Percentiles rank a stretch among this genome's conserved stretches.
phyloP scores from a whole-genome alignment of 2,113 vertebrate species.

The Chaetodon auriga region DNA sequence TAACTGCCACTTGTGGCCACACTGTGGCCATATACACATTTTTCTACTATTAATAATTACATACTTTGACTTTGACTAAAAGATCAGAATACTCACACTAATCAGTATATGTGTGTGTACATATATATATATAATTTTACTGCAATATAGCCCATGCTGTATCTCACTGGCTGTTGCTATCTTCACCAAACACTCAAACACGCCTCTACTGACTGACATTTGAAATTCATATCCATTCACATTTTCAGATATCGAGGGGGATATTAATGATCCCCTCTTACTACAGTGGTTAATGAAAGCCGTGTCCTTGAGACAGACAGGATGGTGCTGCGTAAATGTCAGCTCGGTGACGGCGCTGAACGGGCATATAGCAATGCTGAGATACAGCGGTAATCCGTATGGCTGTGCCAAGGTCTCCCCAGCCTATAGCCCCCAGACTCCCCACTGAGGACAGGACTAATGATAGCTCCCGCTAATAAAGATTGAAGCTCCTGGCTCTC shows the following conservation, averaged over 20 bases:
- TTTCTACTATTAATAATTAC: neutral
- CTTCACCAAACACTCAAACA: conserved; percentile 40
- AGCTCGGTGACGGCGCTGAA: conserved; percentile 47
- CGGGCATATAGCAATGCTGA: conserved; percentile 28
- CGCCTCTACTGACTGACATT: conserved; percentile 72
- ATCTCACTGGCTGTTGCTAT: conserved; percentile 20
- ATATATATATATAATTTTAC: neutral
- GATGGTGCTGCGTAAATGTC: conserved; percentile 75
- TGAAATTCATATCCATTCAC: conserved; percentile 66
- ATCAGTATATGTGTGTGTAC: neutral
- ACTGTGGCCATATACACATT: neutral
- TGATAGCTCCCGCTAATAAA: conserved; percentile 74
- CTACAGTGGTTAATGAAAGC: conserved; percentile 73
- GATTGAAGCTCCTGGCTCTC: conserved; percentile 60
- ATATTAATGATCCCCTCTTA: conserved; percentile 72
- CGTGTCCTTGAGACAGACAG: conserved; percentile 74
- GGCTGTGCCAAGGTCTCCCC: conserved; percentile 70
- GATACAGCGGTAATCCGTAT: conserved; percentile 70
- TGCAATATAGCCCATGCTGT: neutral
- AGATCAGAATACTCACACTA: neutral
- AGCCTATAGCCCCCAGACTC: conserved; percentile 67
- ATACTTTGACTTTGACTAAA: neutral
- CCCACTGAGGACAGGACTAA: conserved; percentile 70
- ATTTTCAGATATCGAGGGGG: conserved; percentile 57
- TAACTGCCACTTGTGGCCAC: neutral